Evolutionary conservation across 2,113 vertebrate species (phyloP).

Genomic region (Pontoporia blainvillei): DNA sequence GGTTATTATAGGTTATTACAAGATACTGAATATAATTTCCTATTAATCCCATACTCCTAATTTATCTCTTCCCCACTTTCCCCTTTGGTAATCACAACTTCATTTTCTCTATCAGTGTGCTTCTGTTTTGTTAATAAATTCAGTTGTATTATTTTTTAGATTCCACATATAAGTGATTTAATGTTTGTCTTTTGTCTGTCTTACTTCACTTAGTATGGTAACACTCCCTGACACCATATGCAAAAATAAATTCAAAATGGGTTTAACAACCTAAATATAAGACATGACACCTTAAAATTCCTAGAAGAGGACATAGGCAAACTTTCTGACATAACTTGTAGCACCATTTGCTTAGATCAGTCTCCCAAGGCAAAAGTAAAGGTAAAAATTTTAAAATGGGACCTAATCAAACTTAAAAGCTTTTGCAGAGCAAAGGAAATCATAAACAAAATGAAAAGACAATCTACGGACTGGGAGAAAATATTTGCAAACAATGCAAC

Average conservation of each 20-base stretch:
- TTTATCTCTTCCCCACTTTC: background rate
- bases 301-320: background rate
- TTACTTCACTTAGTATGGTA: background rate
- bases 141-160: background rate
- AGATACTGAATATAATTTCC: background rate
- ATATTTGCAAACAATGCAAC: background rate
- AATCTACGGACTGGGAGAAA: background rate
- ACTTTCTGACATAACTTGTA: background rate
- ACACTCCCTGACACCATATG: too few relatives aligned
- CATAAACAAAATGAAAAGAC: background rate
- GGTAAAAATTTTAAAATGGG: background rate
- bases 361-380: background rate
- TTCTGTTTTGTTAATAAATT: background rate
- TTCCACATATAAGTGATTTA: background rate
- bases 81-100: background rate
- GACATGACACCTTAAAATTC: too few relatives aligned
- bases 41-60: background rate
- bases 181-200: background rate
- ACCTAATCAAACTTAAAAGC: background rate
- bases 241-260: too few relatives aligned
- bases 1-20: background rate
- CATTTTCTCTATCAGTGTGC: background rate
- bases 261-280: too few relatives aligned
- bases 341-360: background rate
- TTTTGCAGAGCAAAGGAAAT: background rate